These are phyloP conservation scores for Megalonaias nervosa DNA, from an alignment of 1,140 invertebrate species.

Conservation along the genomic window DNA sequence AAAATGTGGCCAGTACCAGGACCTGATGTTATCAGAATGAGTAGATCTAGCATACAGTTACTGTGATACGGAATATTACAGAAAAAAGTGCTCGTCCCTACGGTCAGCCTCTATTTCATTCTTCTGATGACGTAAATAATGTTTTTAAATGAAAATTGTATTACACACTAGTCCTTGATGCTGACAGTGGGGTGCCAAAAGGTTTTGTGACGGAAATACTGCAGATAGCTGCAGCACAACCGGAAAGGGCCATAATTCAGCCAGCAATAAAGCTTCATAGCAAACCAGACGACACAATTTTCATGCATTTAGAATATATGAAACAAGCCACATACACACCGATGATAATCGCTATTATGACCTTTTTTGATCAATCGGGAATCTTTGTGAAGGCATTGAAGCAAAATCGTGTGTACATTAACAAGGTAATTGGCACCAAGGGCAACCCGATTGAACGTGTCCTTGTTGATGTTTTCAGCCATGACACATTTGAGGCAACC, in stretches of 20 bases:
- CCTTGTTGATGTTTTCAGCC: constrained; percentile 65
- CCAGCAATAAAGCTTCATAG: constrained; percentile 62
- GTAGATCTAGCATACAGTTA: constrained; percentile 57
- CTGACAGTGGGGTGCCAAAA: constrained; percentile 57
- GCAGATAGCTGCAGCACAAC: constrained; percentile 61
- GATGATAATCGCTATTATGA: constrained; percentile 61
- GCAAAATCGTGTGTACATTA: constrained; percentile 62
- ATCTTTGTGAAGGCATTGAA: constrained; percentile 64
- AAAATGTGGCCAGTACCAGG: constrained; percentile 68
- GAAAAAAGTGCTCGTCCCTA: constrained; percentile 47
- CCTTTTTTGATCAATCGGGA: constrained; percentile 56
- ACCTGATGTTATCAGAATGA: constrained; percentile 64
- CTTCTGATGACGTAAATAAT: constrained; percentile 57
- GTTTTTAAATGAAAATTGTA: constrained; percentile 57
- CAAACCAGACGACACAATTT: constrained; percentile 52
- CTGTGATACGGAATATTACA: constrained; percentile 56
- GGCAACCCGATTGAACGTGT: constrained; percentile 62
- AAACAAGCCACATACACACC: constrained; percentile 60
- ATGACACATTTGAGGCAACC: no score
- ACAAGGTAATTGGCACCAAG: no score
- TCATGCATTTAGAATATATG: constrained; percentile 63
- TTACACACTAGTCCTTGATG: constrained; percentile 64
- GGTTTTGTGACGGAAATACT: constrained; percentile 54
- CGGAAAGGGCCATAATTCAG: constrained; percentile 63
- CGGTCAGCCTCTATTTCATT: constrained; percentile 56